phyloP scores from a whole-genome alignment of 2,797 vertebrate genomes.

The Setipinna tenuifilis region DNA sequence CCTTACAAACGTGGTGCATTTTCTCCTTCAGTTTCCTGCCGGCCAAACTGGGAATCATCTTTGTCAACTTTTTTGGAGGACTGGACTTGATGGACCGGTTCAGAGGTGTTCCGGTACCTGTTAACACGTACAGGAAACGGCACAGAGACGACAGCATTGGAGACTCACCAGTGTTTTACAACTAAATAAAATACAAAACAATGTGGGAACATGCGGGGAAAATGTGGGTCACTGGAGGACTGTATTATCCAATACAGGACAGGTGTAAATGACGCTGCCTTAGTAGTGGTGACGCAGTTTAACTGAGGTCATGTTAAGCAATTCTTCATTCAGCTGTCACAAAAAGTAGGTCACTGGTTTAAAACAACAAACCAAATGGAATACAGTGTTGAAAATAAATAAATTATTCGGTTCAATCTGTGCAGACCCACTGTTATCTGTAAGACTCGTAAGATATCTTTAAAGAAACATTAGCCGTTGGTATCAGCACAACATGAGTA shows the following conservation, averaged over 20 bases:
- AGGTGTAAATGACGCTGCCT: no score
- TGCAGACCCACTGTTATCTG: not conserved
- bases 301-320: not conserved
- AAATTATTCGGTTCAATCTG: not conserved
- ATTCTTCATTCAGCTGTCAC: not conserved
- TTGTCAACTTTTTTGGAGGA: constrained; percentile 54
- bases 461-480: not conserved
- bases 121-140: constrained; percentile 39
- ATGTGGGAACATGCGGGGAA: not conserved
- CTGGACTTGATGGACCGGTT: constrained; percentile 54
- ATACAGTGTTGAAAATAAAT: not conserved
- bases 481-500: not conserved
- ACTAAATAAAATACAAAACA: constrained; percentile 20
- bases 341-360: not conserved
- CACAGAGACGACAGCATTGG: constrained; percentile 23
- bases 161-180: constrained; percentile 39
- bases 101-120: constrained; percentile 40
- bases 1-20: not conserved
- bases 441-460: no score
- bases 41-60: constrained; percentile 53
- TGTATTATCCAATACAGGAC: not conserved
- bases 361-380: not conserved
- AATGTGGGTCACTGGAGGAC: no score
- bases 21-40: constrained; percentile 49
- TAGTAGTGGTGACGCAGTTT: not conserved